A percentile compares a stretch with the other conserved stretches of the same genome.
Conservation (phyloP, 2,797 vertebrate species). For the Ceryle rudis region DNA sequence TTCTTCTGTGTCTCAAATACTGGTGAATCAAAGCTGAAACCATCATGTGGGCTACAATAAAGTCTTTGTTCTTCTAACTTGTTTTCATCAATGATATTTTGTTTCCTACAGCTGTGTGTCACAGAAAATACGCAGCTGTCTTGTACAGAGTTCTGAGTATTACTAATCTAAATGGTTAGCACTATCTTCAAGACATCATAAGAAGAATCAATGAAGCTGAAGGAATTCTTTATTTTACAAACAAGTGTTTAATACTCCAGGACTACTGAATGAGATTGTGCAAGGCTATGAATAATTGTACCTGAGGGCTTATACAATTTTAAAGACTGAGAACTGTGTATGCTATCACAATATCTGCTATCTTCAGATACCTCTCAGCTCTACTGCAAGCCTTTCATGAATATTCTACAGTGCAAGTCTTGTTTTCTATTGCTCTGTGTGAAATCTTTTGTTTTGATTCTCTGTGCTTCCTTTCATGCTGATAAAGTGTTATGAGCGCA, state of each 20-base stretch:
- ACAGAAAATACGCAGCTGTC: slow-evolving; percentile 55
- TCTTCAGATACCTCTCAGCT: background rate
- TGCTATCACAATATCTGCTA: background rate
- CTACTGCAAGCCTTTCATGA: slow-evolving; percentile 14
- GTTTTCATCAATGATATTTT: slow-evolving; percentile 59
- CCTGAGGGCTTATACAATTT: slow-evolving; percentile 18
- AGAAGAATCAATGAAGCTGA: slow-evolving; percentile 29
- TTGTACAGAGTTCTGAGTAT: background rate
- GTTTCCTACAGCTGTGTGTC: slow-evolving; percentile 44
- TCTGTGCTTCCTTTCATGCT: background rate
- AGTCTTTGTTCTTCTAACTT: slow-evolving; percentile 61
- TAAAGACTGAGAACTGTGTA: slow-evolving; percentile 23
- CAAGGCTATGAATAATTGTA: slow-evolving; percentile 9
- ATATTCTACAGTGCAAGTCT: slow-evolving; percentile 22
- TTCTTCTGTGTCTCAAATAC: slow-evolving; percentile 35
- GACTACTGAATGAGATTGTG: background rate
- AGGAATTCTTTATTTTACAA: slow-evolving; percentile 48
- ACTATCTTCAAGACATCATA: slow-evolving; percentile 33
- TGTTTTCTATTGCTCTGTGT: slow-evolving; percentile 23
- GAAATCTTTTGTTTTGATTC: slow-evolving; percentile 55
- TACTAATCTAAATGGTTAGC: slow-evolving; percentile 40
- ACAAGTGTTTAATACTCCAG: slow-evolving; percentile 45
- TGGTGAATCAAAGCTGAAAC: slow-evolving; percentile 64
- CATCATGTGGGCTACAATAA: slow-evolving; percentile 46
- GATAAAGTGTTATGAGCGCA: slow-evolving; percentile 36